Evolutionary conservation across 2,113 vertebrate species (phyloP).

Genomic region (Gnathonemus longibarbis): DNA sequence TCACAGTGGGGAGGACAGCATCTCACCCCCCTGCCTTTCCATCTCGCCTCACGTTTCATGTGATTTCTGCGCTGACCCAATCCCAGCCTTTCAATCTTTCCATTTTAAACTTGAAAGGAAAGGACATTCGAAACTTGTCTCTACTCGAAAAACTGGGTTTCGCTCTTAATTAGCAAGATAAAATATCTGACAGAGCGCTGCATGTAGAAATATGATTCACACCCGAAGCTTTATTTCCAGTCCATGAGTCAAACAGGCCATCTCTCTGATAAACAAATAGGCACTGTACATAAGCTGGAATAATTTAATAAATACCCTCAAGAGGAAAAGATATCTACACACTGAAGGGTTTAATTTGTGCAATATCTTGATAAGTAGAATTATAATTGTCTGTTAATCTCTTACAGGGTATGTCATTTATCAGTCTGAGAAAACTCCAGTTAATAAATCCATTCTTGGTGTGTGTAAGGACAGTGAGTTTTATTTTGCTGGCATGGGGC

Average conservation of each 20-base stretch:
- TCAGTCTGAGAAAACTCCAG: neutral
- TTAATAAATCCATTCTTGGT: neutral
- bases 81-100: constrained; percentile 3
- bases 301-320: constrained; percentile 7
- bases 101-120: constrained; percentile 6
- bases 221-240: neutral
- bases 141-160: neutral
- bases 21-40: neutral
- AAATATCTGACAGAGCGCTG: neutral
- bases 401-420: neutral
- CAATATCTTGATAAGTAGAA: neutral
- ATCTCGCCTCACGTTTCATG: neutral
- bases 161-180: constrained; percentile 1
- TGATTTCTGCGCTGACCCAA: neutral
- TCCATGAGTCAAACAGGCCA: neutral
- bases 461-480: neutral
- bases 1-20: neutral
- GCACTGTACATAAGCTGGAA: neutral
- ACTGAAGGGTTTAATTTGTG: neutral
- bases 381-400: constrained; percentile 3
- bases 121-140: neutral
- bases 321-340: neutral
- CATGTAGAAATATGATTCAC: neutral
- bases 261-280: constrained; percentile 4
- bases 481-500: neutral